phyloP scores from a whole-genome alignment of 2,888 invertebrate genomes.

The Chromoteleia sp. region DNA sequence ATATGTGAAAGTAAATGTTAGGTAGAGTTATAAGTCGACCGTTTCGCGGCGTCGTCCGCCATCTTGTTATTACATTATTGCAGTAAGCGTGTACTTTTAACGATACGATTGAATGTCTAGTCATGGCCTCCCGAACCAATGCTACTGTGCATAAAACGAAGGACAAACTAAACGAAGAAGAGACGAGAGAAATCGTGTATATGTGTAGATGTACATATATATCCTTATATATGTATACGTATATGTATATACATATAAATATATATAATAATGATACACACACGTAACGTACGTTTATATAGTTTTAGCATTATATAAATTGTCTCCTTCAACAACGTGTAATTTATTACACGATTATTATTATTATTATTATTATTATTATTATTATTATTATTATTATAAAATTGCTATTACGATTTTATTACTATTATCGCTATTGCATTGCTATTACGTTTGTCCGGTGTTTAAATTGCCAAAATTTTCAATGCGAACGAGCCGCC shows the following conservation, averaged over 20 bases:
- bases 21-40: slow-evolving; percentile 81
- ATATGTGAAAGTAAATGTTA: slow-evolving; percentile 74
- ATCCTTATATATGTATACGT: too few relatives aligned
- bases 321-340: slow-evolving; percentile 60
- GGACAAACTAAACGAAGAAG: slow-evolving; percentile 58
- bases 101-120: slow-evolving; percentile 84
- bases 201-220: slow-evolving; percentile 64
- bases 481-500: slow-evolving; percentile 58
- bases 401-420: slow-evolving; percentile 70
- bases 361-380: slow-evolving; percentile 69
- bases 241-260: slow-evolving; percentile 39
- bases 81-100: slow-evolving; percentile 73
- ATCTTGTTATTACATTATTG: slow-evolving; percentile 84
- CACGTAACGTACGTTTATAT: slow-evolving; percentile 46
- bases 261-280: slow-evolving; percentile 30
- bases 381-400: slow-evolving; percentile 70
- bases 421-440: slow-evolving; percentile 74
- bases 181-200: slow-evolving; percentile 54
- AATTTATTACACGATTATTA: slow-evolving; percentile 68
- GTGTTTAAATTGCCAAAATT: slow-evolving; percentile 75
- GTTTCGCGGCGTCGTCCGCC: slow-evolving; percentile 82
- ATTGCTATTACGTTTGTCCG: slow-evolving; percentile 73
- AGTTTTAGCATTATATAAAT: slow-evolving; percentile 58
- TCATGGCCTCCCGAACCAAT: slow-evolving; percentile 84
- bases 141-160: slow-evolving; percentile 77